Percentiles rank a stretch among this genome's conserved stretches.
phyloP scores from a whole-genome alignment of 2,113 vertebrate genomes.

The Rhabdomys dilectus region DNA sequence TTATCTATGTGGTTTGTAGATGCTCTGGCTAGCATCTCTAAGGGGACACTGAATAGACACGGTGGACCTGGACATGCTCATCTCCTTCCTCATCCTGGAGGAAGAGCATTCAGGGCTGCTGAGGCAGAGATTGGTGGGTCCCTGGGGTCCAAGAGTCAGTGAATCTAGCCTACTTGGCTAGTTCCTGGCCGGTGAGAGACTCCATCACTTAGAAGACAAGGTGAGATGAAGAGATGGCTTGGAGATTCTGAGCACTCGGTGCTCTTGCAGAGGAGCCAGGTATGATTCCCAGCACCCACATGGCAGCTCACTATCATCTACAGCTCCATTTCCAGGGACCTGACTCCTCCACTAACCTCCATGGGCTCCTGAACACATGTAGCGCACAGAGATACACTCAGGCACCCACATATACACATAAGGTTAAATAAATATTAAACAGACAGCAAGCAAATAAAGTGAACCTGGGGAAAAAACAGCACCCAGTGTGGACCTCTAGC shows the following conservation, averaged over 20 bases:
- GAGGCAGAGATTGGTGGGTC: neutral
- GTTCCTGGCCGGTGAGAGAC: neutral
- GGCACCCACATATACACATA: neutral
- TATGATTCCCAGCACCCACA: neutral
- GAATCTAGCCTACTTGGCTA: neutral
- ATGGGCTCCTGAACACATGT: neutral
- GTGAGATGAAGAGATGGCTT: neutral
- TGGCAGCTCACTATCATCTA: too few species aligned
- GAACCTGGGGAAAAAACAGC: neutral
- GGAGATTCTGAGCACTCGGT: neutral
- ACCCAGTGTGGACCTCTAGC: too few species aligned
- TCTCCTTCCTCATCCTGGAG: neutral
- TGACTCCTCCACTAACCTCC: neutral
- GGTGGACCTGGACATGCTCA: accelerated
- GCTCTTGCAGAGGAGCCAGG: neutral
- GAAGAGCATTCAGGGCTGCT: too few species aligned
- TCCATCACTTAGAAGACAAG: neutral
- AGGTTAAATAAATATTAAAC: neutral
- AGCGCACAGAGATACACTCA: neutral
- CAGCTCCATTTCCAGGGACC: neutral
- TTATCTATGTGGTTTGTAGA: neutral
- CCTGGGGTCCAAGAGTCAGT: neutral
- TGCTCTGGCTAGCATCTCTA: neutral
- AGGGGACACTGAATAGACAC: too few species aligned
- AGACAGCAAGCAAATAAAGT: neutral